A percentile compares a stretch with the other conserved stretches of the same genome.
Evolutionary conservation across 2,797 vertebrate genomes (phyloP).

Genomic region (Sphenodon punctatus): DNA sequence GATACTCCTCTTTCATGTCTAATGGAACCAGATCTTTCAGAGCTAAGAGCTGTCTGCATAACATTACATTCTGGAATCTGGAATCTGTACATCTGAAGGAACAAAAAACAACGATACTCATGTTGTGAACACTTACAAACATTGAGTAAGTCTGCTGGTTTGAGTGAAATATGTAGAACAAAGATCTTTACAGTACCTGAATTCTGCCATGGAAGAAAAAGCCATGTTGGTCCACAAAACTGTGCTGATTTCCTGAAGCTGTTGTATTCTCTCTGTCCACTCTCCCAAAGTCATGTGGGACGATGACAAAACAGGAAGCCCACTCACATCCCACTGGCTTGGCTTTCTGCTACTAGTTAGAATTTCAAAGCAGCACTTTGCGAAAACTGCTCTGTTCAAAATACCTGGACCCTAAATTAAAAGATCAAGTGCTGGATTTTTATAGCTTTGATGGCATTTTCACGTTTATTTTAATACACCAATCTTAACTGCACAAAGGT

Average conservation of each 20-base stretch:
- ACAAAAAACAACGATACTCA: background rate
- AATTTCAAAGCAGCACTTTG: conserved; percentile 90
- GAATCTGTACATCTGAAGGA: conserved; percentile 79
- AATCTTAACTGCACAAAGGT: background rate
- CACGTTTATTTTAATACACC: background rate
- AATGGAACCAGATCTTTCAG: conserved; percentile 85
- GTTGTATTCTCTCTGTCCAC: conserved; percentile 87
- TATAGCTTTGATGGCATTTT: background rate
- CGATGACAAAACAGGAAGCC: conserved; percentile 79
- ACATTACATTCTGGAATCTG: conserved; percentile 83
- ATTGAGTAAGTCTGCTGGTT: background rate
- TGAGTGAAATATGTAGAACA: background rate
- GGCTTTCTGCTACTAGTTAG: conserved; percentile 80
- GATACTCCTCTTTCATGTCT: conserved; percentile 81
- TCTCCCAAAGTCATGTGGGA: conserved; percentile 88
- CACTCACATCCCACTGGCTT: conserved; percentile 81
- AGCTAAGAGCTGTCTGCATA: conserved; percentile 85
- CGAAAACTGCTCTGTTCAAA: conserved; percentile 89
- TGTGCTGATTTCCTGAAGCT: conserved; percentile 85
- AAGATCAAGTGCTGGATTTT: conserved; percentile 29
- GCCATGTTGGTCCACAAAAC: conserved; percentile 91
- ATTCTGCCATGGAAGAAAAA: conserved; percentile 81
- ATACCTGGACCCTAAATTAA: conserved; percentile 86
- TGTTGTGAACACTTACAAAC: too few relatives aligned
- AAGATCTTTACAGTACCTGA: conserved; percentile 80